Conservation (phyloP, 1,140 invertebrate species). For the Periplaneta americana region DNA sequence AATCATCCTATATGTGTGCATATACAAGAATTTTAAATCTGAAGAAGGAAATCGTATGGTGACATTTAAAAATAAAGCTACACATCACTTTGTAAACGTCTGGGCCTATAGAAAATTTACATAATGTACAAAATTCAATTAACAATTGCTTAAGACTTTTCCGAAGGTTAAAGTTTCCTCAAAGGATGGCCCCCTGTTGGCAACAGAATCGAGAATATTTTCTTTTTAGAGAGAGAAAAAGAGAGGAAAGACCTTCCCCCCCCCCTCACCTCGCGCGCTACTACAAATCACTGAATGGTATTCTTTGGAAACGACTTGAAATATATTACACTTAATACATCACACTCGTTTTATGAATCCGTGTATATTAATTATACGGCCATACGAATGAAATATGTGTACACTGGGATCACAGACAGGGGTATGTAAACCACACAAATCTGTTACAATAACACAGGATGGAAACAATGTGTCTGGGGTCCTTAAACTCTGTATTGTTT, state of each 20-base stretch:
- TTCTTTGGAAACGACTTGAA: not conserved
- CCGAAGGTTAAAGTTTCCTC: not conserved
- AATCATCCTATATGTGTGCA: too few relatives aligned
- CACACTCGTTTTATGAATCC: not conserved
- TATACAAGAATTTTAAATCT: too few relatives aligned
- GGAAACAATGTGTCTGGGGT: too few relatives aligned
- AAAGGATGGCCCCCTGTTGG: not conserved
- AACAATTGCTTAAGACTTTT: not conserved
- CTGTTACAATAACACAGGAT: too few relatives aligned
- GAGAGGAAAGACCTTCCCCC: not conserved
- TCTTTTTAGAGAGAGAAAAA: too few relatives aligned
- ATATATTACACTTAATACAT: not conserved
- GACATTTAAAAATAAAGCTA: too few relatives aligned
- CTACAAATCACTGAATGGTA: not conserved
- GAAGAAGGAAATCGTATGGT: too few relatives aligned
- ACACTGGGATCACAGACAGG: not conserved
- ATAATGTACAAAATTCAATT: not conserved
- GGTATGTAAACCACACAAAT: not conserved
- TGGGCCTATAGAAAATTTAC: too few relatives aligned
- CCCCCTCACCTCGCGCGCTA: not conserved
- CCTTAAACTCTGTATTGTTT: too few relatives aligned
- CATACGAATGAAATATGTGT: not conserved
- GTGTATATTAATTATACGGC: not conserved
- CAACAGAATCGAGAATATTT: not conserved
- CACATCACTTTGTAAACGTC: too few relatives aligned